Base-by-base conservation (phyloP, 92 coral and sea anemone genomes). In the Porites lobata region DNA sequence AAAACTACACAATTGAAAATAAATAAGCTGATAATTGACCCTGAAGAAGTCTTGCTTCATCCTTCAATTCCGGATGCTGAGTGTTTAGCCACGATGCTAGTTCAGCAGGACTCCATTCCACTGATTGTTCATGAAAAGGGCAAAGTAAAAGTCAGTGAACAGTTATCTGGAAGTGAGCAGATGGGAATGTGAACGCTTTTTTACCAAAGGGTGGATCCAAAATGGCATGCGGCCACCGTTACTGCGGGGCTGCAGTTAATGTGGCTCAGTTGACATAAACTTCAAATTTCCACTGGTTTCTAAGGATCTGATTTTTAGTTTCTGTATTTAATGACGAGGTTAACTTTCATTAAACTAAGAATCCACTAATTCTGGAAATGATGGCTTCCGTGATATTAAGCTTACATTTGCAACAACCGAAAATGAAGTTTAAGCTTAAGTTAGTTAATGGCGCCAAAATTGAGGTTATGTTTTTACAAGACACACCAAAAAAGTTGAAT, bases 101-200 rank as follows among this genome's bases (percentile, higher is more conserved):
- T 51, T 74, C 78, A 8, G 78, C 78, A 52, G 63, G 78, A 52
- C 43, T 74, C 78, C 63, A 74, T 10, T 74, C 64, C 63, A 50
- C 78, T 72, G 59, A 50, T 74, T 74, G 38, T 18, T 74, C 63
- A 51, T 9, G 19, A 52, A 74, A 51, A 74, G 43, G 59, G 78
- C 9, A 51, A 52, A 69, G 29, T 26, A 26, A 26, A 26, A 26
- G 29, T 26, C 29, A 19, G 14, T 56, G 4, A 67, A 67, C 50
- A 51, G 26, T 43, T 62, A 50, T 47, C 29, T 72, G 61, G 26
- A 32, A 72, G 24, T 50, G 26, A 50, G 19, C 77, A 67, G 50
- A 67, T 6, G 21, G 72, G 38, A 56, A 56, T 56, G 62, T 1
- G 14, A 56, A 56, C 62, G 14, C 5, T 56, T 9, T 56, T 56